Base-by-base conservation (phyloP, 2,113 vertebrate genomes). In the Xenopus laevis region DNA sequence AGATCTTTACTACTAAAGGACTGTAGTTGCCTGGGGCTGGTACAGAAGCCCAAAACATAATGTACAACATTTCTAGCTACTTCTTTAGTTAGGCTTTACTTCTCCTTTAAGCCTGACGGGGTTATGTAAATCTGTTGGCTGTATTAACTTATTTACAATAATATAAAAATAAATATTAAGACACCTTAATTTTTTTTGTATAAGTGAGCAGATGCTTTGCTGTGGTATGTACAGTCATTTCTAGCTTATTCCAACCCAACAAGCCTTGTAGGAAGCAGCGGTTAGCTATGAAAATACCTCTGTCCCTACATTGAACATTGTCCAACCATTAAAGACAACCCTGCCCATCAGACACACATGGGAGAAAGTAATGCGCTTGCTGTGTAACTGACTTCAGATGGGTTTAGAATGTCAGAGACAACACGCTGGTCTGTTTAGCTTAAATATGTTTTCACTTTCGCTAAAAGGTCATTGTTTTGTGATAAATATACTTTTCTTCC, bases 381-480 rank as follows among this genome's bases (percentile, higher is more conserved):
- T 5, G 23, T 60, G 21, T 18, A 68, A 64, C 73, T 44, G 62
- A 13, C 44, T 70, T 58, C 53, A 46, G 65, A 13, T 69, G 65
- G 50, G n/a, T 12, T 55, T 61, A 46, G 30, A 40, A 52, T 52
- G 46, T 47, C 65, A 63, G 9, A 61, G 44, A 40, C 50, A 45
- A 40, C 55, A 52, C 21, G 13, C 11, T 53, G 50, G 50, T 65
- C 50, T 66, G 45, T 55, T 66, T 65, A 73, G 18, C 15, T 62
- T 27, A 27, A 57, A 65, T 66, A n/a, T 73, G 50, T 65, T 65
- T 72, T 46, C 33, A 17, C n/a, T 57, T 65, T 73, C 21, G 55
- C 23, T 12, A 64, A 60, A 65, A 57, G 52, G 47, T 55, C 47
- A 33, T 23, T 52, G 15, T 52, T 52, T 21, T 59, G 40, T 16